Percentiles rank a stretch among this genome's conserved stretches.
Conservation (phyloP, 1,140 invertebrate species). For the Cardiocondyla obscurior region DNA sequence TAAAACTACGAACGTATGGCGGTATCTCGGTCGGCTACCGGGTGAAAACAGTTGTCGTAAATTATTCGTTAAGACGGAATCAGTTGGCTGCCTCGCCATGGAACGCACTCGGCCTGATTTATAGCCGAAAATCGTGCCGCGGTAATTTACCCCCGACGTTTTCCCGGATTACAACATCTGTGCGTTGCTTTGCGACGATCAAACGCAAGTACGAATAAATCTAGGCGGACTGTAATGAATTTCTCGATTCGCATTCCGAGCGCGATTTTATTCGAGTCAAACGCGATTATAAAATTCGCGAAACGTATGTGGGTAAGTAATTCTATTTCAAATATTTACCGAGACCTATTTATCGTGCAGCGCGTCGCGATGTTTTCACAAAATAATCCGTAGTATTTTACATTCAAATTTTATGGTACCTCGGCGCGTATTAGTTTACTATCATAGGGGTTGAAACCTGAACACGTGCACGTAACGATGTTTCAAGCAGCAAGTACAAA, state of each 20-base stretch:
- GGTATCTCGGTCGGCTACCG: slow-evolving; percentile 17
- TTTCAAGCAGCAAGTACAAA: background rate
- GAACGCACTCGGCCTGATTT: slow-evolving; percentile 55
- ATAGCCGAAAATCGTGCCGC: slow-evolving; percentile 54
- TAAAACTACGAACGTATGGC: background rate
- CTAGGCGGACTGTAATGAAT: background rate
- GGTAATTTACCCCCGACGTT: slow-evolving; percentile 59
- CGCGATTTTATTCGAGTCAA: background rate
- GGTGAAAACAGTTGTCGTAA: slow-evolving; percentile 50
- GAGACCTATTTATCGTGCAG: background rate
- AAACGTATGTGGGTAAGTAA: too few species aligned
- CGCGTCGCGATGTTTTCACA: background rate
- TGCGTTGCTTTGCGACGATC: slow-evolving; percentile 9
- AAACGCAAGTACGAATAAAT: background rate
- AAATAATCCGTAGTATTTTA: background rate
- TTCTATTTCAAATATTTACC: background rate
- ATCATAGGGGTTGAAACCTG: background rate
- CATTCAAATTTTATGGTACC: background rate
- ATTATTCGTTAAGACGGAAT: slow-evolving; percentile 62
- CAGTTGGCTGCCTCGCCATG: slow-evolving; percentile 33
- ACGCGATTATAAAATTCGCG: background rate
- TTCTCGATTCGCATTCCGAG: background rate
- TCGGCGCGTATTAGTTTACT: background rate
- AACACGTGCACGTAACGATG: slow-evolving; percentile 15
- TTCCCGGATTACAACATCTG: slow-evolving; percentile 61